Base-by-base conservation (phyloP, 2,113 vertebrate species). In the Formicarius rufipectus region DNA sequence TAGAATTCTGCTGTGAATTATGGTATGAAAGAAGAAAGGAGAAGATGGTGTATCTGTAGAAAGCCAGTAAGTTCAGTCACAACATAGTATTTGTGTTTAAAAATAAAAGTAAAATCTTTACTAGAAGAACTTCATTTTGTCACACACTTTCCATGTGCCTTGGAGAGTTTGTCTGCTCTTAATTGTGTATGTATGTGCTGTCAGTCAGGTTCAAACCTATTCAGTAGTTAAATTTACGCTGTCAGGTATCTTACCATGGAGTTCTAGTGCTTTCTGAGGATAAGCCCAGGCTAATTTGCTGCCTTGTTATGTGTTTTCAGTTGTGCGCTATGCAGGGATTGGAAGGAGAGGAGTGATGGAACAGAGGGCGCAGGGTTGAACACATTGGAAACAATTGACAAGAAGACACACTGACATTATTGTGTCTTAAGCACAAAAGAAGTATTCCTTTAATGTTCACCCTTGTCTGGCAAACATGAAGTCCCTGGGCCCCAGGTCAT, bases 121-220 rank as follows among this genome's bases (percentile, higher is more conserved):
- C 25, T 53, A 66, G 37, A 95, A 75, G 12, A 79, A 1, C 3
- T 79, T 76, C 2, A 0, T 81, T 87, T 55, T 91, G 11, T 37
- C 21, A 63, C 30, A 40, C 16, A 50, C 6, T 50, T 85, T 75
- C n/a, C 30, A 47, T 23, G 12, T 39, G 7, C 21, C 20, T 79
- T 80, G 67, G 19, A 79, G 42, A 80, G 35, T 53, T 87, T 21
- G 39, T 47, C 39, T 88, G 33, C 12, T 75, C 72, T 79, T 67
- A 8, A 18, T 21, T 66, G 33, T 1, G 0, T 64, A 20, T 55
- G 18, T 47, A 17, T 4, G 1, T 1, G 1, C 7, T 59, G 30
- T 22, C 25, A 87, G 39, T 84, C 27, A 18, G 44, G 33, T 78
- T 35, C 76, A 94, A 59, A 84, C 3, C 13, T 37, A 66, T 33